These are phyloP conservation scores for Serranus cabrilla DNA, from an alignment of 2,797 vertebrate genomes.

Conservation along the genomic window DNA sequence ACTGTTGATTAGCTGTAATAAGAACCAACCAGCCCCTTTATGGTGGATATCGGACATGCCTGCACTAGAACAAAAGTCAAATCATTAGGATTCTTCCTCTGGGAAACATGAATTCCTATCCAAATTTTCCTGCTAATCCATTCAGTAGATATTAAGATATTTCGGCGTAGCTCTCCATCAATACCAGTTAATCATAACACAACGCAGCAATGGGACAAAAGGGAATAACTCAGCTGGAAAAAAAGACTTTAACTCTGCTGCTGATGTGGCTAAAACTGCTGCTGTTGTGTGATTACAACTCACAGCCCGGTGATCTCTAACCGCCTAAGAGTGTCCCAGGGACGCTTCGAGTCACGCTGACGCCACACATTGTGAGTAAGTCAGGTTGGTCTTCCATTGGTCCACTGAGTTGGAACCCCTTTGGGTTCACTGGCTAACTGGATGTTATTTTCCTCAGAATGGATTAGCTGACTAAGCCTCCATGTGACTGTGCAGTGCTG, in stretches of 20 bases:
- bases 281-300: constrained; percentile 3
- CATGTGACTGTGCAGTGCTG: constrained; percentile 79
- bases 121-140: neutral
- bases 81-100: constrained; percentile 9
- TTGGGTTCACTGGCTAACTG: constrained; percentile 64
- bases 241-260: neutral
- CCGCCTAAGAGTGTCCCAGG: constrained; percentile 3
- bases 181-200: constrained; percentile 8
- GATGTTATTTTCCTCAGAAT: constrained; percentile 73
- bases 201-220: constrained; percentile 2
- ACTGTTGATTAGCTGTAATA: too few species aligned
- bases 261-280: constrained; percentile 18
- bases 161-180: neutral
- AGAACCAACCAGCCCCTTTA: too few species aligned
- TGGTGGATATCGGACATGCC: neutral
- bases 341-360: constrained; percentile 25
- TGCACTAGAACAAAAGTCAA: neutral
- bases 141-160: neutral
- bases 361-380: constrained; percentile 20
- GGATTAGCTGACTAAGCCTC: constrained; percentile 84
- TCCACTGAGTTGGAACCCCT: constrained; percentile 46
- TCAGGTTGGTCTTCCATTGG: constrained; percentile 34
- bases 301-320: constrained; percentile 3
- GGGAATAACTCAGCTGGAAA: neutral
- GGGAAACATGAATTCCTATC: neutral